Evolutionary conservation across 2,797 vertebrate genomes (phyloP).

Genomic region (Hafferia zeledoni): DNA sequence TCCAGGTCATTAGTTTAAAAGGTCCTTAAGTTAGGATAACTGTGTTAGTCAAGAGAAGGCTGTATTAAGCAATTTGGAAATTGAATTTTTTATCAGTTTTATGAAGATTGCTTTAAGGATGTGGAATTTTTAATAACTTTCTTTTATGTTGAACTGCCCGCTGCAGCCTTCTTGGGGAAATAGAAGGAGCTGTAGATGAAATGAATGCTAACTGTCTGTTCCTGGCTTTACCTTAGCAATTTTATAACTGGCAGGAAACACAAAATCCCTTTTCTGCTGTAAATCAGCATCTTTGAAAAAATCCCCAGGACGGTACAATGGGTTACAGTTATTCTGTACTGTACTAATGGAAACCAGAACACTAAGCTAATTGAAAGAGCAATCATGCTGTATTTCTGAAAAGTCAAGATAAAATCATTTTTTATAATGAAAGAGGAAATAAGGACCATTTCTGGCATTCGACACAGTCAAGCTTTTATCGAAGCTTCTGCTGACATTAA

Average conservation of each 20-base stretch:
- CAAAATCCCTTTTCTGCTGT: slow-evolving; percentile 38
- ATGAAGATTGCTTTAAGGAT: slow-evolving; percentile 48
- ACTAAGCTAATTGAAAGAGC: slow-evolving; percentile 66
- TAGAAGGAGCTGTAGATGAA: slow-evolving; percentile 25
- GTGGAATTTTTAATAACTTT: slow-evolving; percentile 49
- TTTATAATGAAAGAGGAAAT: slow-evolving; percentile 55
- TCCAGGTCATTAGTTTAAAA: slow-evolving; percentile 68
- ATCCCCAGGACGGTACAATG: background rate
- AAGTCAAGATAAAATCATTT: slow-evolving; percentile 65
- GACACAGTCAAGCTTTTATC: slow-evolving; percentile 9
- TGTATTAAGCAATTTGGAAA: slow-evolving; percentile 58
- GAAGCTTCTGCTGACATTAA: slow-evolving; percentile 6
- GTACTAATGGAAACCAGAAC: slow-evolving; percentile 61
- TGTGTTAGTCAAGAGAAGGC: slow-evolving; percentile 49
- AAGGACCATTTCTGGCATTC: background rate
- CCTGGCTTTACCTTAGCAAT: slow-evolving; percentile 29
- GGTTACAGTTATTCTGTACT: slow-evolving; percentile 53
- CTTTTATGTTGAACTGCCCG: slow-evolving; percentile 42
- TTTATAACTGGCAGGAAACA: slow-evolving; percentile 39
- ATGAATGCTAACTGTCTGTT: slow-evolving; percentile 25
- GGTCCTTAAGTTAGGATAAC: slow-evolving; percentile 67
- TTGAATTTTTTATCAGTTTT: slow-evolving; percentile 58
- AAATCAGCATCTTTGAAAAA: slow-evolving; percentile 58
- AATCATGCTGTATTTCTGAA: slow-evolving; percentile 52
- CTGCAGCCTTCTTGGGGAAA: slow-evolving; percentile 45